phyloP scores from a whole-genome alignment of 2,797 vertebrate genomes.

The Glossophaga mutica region DNA sequence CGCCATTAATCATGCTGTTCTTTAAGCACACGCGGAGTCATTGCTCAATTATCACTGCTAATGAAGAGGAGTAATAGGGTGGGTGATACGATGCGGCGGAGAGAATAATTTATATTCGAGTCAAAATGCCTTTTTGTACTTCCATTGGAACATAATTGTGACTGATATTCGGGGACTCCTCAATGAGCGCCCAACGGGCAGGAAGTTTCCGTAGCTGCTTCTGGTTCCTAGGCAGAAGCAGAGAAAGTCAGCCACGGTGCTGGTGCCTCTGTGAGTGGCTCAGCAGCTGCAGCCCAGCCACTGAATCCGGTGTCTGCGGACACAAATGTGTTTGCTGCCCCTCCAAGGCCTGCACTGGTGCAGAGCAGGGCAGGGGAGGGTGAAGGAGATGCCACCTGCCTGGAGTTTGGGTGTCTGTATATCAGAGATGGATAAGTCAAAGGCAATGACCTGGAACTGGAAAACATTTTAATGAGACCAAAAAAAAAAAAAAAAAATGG shows the following conservation, averaged over 20 bases:
- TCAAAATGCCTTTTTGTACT: constrained; percentile 59
- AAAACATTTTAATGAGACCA: not conserved
- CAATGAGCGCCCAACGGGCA: not conserved
- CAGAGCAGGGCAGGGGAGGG: accelerated
- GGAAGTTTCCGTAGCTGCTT: not conserved
- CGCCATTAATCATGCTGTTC: not conserved
- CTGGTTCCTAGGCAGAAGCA: not conserved
- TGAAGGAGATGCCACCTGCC: not conserved
- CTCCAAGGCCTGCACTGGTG: accelerated
- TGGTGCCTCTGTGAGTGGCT: not conserved
- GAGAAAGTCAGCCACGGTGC: not conserved
- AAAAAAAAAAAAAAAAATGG: not conserved
- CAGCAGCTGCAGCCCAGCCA: accelerated
- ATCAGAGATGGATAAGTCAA: not conserved
- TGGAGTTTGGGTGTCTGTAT: not conserved
- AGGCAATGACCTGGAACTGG: not conserved
- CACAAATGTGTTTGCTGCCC: accelerated
- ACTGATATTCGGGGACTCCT: constrained; percentile 40
- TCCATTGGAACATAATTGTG: constrained; percentile 48
- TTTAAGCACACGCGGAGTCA: not conserved
- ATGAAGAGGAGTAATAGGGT: constrained; percentile 38
- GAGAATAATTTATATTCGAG: constrained; percentile 44
- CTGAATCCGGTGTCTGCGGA: accelerated
- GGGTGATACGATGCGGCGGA: constrained; percentile 23
- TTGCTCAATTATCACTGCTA: constrained; percentile 27